phyloP scores from a whole-genome alignment of 2,888 invertebrate genomes.

The Drosophila algonquin region DNA sequence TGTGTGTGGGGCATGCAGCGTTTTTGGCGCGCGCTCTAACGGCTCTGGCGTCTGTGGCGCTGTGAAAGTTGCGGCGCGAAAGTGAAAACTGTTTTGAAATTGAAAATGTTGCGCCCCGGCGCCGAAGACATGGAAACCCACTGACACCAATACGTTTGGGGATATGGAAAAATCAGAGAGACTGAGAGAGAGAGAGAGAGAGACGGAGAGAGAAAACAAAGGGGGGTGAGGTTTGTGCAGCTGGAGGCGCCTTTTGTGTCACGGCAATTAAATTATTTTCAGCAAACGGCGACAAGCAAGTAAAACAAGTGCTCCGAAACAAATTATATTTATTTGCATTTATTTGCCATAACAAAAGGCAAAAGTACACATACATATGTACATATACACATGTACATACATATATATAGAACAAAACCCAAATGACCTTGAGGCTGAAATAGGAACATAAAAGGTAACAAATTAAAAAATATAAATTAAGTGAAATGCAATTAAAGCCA shows the following conservation, averaged over 20 bases:
- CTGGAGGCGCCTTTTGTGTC: slow-evolving; percentile 48
- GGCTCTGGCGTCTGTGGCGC: slow-evolving; percentile 1
- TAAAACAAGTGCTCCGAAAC: slow-evolving; percentile 30
- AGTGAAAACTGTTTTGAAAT: slow-evolving; percentile 57
- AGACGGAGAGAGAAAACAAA: too few relatives aligned
- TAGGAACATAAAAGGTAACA: slow-evolving; percentile 33
- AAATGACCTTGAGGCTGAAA: slow-evolving; percentile 31
- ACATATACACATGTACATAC: not conserved
- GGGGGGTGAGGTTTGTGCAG: slow-evolving; percentile 33
- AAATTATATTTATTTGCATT: slow-evolving; percentile 54
- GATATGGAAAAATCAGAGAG: slow-evolving; percentile 5
- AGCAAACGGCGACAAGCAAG: slow-evolving; percentile 23
- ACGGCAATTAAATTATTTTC: slow-evolving; percentile 62
- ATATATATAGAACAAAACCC: slow-evolving; percentile 36
- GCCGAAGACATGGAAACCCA: slow-evolving; percentile 63
- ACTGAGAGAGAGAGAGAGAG: not conserved
- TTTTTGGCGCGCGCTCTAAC: not conserved
- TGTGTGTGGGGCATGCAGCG: slow-evolving; percentile 1
- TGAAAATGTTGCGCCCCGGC: slow-evolving; percentile 49
- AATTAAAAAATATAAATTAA: slow-evolving; percentile 38
- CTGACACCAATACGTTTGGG: slow-evolving; percentile 65
- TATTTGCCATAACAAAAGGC: slow-evolving; percentile 47
- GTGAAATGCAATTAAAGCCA: slow-evolving; percentile 34
- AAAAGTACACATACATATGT: not conserved
- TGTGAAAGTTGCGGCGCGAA: slow-evolving; percentile 63